Conservation (phyloP, 2,797 vertebrate species). For the Dromococcyx pavoninus region DNA sequence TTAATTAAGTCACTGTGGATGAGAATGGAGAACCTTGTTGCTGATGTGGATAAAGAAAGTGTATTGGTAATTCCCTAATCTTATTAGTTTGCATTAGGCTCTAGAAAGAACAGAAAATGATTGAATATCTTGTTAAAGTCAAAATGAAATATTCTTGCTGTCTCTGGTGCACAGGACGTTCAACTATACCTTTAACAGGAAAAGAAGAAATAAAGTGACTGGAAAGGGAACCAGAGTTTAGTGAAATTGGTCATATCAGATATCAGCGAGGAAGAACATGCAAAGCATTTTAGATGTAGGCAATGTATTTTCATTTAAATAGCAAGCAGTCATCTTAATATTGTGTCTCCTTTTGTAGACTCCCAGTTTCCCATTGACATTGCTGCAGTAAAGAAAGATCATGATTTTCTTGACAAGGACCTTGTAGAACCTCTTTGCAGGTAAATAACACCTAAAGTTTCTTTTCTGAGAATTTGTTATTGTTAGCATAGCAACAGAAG, state of each 20-base stretch:
- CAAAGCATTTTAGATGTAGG: background rate
- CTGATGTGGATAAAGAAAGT: background rate
- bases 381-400: conserved; percentile 93
- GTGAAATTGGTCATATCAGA: background rate
- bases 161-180: background rate
- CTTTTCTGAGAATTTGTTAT: background rate
- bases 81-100: background rate
- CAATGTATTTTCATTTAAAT: background rate
- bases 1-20: background rate
- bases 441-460: conserved; percentile 75
- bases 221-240: background rate
- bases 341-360: conserved; percentile 79
- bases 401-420: conserved; percentile 99
- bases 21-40: background rate
- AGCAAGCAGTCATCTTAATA: background rate
- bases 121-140: background rate
- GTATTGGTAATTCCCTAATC: background rate
- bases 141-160: background rate
- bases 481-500: background rate
- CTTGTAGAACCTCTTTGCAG: conserved; percentile 98
- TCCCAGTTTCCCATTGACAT: conserved; percentile 97
- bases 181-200: background rate
- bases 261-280: background rate
- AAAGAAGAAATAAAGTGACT: background rate
- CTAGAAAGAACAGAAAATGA: background rate